phyloP scores from a whole-genome alignment of 2,888 invertebrate genomes.

The Griposia aprilina region DNA sequence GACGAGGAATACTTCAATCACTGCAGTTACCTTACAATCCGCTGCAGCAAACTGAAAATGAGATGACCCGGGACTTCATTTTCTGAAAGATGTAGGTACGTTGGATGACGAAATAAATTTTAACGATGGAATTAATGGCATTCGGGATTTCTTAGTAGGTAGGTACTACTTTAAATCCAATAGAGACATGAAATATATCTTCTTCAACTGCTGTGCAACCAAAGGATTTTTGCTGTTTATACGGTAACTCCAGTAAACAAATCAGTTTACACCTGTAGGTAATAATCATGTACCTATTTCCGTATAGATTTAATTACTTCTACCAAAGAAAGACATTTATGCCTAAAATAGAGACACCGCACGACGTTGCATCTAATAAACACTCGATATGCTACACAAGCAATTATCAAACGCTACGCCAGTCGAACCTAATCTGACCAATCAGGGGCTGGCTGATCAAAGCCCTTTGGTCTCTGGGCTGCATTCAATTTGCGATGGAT shows the following conservation, averaged over 20 bases:
- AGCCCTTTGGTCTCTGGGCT: neutral
- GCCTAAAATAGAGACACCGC: neutral
- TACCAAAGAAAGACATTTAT: neutral
- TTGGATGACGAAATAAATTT: neutral
- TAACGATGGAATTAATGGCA: neutral
- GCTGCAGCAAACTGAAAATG: neutral
- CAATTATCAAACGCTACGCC: neutral
- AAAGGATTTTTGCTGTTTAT: neutral
- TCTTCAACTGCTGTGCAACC: neutral
- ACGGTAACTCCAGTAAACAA: neutral
- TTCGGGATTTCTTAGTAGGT: neutral
- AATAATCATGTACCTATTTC: neutral
- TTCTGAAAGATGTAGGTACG: slow-evolving; percentile 10
- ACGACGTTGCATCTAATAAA: neutral
- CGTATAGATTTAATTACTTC: neutral
- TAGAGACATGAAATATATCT: neutral
- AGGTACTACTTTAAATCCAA: neutral
- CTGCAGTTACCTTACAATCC: slow-evolving; percentile 4
- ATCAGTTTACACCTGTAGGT: neutral
- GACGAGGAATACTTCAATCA: slow-evolving; percentile 16
- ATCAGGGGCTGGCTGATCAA: slow-evolving; percentile 11
- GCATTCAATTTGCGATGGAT: slow-evolving; percentile 2
- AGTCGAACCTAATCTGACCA: neutral
- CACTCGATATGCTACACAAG: neutral
- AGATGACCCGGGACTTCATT: slow-evolving; percentile 1